A percentile compares a stretch with the other conserved stretches of the same genome.
phyloP scores from a whole-genome alignment of 2,797 vertebrate species.

The Sebastes ruberrimus region DNA sequence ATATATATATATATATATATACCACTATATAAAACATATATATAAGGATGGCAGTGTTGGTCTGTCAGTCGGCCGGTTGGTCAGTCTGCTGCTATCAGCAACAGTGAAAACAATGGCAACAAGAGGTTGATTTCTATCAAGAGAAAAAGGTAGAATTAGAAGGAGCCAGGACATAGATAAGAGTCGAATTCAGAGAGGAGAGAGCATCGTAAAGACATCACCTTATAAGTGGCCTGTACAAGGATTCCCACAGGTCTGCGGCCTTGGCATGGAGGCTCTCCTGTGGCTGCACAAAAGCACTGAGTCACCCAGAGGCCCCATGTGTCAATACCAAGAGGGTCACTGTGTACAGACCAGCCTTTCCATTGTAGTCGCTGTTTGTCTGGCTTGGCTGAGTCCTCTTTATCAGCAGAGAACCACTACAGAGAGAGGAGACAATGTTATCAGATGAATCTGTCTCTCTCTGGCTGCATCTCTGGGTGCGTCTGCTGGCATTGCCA shows the following conservation, averaged over 20 bases:
- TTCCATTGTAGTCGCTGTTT: conserved; percentile 37
- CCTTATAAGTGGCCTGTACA: not conserved
- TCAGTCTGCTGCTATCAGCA: too few relatives aligned
- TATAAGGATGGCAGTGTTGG: not conserved
- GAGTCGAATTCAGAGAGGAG: not conserved
- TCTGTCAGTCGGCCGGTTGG: not conserved
- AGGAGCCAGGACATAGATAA: not conserved
- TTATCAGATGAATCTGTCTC: conserved; percentile 47
- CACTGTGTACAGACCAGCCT: conserved; percentile 13
- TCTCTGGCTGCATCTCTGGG: conserved; percentile 21
- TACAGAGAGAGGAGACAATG: conserved; percentile 35
- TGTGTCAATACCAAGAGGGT: conserved; percentile 46
- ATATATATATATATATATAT: not conserved
- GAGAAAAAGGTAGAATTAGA: not conserved
- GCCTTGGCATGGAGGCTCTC: conserved; percentile 4
- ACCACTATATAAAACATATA: not conserved
- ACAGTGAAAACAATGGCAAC: not conserved
- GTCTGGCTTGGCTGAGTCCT: conserved; percentile 38
- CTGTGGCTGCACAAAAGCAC: conserved; percentile 48
- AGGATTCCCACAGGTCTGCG: conserved; percentile 22
- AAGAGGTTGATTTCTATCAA: not conserved
- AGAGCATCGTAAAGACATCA: not conserved
- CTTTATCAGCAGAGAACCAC: conserved; percentile 46
- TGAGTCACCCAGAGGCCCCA: conserved; percentile 57
- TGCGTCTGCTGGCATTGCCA: conserved; percentile 21